These are phyloP conservation scores for Lepeophtheirus nordmannii DNA, from an alignment of 2,888 invertebrate species.

Conservation along the genomic window DNA sequence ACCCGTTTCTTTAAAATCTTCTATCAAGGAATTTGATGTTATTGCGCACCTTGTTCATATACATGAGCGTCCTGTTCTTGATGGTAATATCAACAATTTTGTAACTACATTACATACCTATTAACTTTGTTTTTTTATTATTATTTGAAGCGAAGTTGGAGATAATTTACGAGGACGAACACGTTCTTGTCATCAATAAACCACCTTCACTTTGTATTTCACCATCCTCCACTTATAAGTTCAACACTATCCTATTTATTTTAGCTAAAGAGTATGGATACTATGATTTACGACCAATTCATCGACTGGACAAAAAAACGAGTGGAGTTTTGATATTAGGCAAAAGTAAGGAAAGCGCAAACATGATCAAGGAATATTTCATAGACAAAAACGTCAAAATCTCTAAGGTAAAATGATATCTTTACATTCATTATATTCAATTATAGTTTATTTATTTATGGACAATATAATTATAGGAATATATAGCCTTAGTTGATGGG, in stretches of 20 bases:
- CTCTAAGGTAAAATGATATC: too few relatives aligned
- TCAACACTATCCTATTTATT: background rate
- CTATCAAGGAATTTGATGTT: background rate
- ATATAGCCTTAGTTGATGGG: constrained; percentile 12
- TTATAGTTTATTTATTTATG: too few relatives aligned
- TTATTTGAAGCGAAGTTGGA: too few relatives aligned
- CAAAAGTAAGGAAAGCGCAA: background rate
- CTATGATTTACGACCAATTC: background rate
- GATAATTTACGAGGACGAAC: constrained; percentile 7
- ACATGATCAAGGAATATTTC: too few relatives aligned
- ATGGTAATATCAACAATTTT: background rate
- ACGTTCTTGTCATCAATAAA: constrained; percentile 10
- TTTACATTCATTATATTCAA: too few relatives aligned
- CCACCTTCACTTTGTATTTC: background rate
- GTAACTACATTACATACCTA: too few relatives aligned
- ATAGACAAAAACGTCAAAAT: too few relatives aligned
- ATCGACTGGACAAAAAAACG: constrained; percentile 5
- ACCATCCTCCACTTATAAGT: background rate
- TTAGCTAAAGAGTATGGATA: background rate
- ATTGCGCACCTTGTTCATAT: background rate
- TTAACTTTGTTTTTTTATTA: too few relatives aligned
- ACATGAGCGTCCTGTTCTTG: constrained; percentile 9
- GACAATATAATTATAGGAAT: background rate
- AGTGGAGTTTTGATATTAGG: constrained; percentile 16
- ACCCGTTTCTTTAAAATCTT: too few relatives aligned